A percentile compares a stretch with the other conserved stretches of the same genome.
Evolutionary conservation across 2,888 invertebrate genomes (phyloP).

Genomic region (Troides oblongomaculatus): DNA sequence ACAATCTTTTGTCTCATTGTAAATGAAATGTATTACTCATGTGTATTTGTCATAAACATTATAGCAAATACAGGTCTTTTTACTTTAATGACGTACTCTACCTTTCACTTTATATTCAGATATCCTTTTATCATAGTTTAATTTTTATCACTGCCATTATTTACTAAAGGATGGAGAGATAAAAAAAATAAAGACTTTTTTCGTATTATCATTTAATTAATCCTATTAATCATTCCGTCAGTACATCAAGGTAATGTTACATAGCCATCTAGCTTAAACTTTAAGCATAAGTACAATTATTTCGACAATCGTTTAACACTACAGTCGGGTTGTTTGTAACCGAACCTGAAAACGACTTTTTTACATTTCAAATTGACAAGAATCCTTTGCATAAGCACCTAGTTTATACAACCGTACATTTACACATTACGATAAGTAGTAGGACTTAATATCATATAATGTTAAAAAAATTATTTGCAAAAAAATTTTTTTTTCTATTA

Average conservation of each 20-base stretch:
- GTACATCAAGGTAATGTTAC: constrained; percentile 71
- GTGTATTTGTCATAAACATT: too few species aligned
- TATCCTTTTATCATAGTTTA: too few species aligned
- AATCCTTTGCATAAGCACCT: constrained; percentile 76
- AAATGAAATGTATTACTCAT: too few species aligned
- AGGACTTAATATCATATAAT: background rate
- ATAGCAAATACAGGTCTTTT: too few species aligned
- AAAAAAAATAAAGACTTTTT: constrained; percentile 36
- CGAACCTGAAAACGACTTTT: constrained; percentile 54
- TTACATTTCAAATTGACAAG: constrained; percentile 74
- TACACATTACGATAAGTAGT: constrained; percentile 34
- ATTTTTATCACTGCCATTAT: too few species aligned
- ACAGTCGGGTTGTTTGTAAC: constrained; percentile 46
- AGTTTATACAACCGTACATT: constrained; percentile 74
- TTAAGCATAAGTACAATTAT: constrained; percentile 64
- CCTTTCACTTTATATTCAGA: too few species aligned
- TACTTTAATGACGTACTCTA: too few species aligned
- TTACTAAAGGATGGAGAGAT: background rate
- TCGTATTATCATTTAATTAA: constrained; percentile 56
- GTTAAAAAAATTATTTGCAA: constrained; percentile 3
- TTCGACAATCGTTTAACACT: constrained; percentile 47
- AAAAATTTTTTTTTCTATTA: background rate
- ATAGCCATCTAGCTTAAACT: constrained; percentile 63
- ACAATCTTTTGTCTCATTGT: too few species aligned
- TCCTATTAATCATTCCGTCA: constrained; percentile 67